A percentile compares a stretch with the other conserved stretches of the same genome.
Conservation (phyloP, 2,113 vertebrate species). For the Epinephelus fuscoguttatus region DNA sequence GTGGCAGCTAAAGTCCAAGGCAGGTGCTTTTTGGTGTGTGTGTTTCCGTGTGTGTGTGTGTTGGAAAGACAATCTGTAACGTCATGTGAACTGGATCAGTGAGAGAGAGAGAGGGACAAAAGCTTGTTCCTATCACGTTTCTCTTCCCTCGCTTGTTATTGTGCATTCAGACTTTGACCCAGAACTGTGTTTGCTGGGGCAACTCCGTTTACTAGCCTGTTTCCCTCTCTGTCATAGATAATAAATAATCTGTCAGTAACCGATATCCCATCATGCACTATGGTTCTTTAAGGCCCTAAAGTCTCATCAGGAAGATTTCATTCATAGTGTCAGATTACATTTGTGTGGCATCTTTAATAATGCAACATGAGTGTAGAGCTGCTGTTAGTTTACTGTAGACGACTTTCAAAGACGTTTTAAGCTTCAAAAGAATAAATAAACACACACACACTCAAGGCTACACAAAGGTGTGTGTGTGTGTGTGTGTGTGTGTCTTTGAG, state of each 20-base stretch:
- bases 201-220: conserved; percentile 45
- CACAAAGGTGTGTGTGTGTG: conserved; percentile 8
- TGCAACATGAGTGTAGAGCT: not conserved
- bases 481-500: not conserved
- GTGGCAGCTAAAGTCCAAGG: not conserved
- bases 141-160: conserved; percentile 45
- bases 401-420: not conserved
- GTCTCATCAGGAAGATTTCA: not conserved
- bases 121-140: conserved; percentile 65
- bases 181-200: conserved; percentile 62
- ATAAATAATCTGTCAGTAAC: conserved; percentile 24
- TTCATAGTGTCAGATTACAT: not conserved
- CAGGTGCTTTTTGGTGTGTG: conserved; percentile 33
- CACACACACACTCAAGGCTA: not conserved
- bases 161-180: conserved; percentile 77
- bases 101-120: conserved; percentile 71
- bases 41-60: conserved; percentile 30
- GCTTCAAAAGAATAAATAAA: not conserved
- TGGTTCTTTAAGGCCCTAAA: not conserved
- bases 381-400: not conserved
- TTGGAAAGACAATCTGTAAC: conserved; percentile 44
- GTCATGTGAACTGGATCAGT: conserved; percentile 69
- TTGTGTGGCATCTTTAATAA: not conserved
- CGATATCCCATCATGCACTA: not conserved
- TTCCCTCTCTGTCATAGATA: conserved; percentile 31